Conservation (phyloP, 2,797 vertebrate species). For the Danio kyathit region DNA sequence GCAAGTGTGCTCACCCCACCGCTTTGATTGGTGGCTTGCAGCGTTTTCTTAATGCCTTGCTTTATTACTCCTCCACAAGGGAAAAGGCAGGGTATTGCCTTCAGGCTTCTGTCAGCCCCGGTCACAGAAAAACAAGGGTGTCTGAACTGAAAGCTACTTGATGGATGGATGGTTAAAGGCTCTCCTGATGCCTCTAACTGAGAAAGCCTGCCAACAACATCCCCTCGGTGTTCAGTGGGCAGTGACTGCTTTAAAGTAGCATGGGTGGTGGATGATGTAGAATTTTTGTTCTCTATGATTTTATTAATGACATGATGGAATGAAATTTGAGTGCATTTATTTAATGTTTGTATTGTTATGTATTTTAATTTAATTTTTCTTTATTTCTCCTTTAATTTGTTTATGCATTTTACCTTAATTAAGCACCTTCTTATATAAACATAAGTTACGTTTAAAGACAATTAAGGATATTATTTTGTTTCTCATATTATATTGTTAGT, state of each 20-base stretch:
- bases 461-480: background rate
- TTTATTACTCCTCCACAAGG: slow-evolving; percentile 46
- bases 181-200: slow-evolving; percentile 24
- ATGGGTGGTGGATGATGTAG: background rate
- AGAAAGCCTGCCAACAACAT: slow-evolving; percentile 23
- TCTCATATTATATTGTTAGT: no score
- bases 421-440: background rate
- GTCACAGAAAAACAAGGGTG: slow-evolving; percentile 10
- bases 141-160: slow-evolving; percentile 33
- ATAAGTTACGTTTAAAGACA: background rate
- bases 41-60: slow-evolving; percentile 30
- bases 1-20: slow-evolving; percentile 21
- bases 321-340: background rate
- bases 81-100: slow-evolving; percentile 29
- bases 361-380: background rate
- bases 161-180: slow-evolving; percentile 33
- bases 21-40: slow-evolving; percentile 61
- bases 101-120: slow-evolving; percentile 21
- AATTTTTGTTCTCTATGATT: background rate
- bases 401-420: no score
- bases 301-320: background rate
- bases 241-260: slow-evolving; percentile 2
- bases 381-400: no score
- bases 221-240: slow-evolving; percentile 3
- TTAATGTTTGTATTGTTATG: background rate